phyloP scores from a whole-genome alignment of 2,797 vertebrate genomes.

The Acanthurus tractus region DNA sequence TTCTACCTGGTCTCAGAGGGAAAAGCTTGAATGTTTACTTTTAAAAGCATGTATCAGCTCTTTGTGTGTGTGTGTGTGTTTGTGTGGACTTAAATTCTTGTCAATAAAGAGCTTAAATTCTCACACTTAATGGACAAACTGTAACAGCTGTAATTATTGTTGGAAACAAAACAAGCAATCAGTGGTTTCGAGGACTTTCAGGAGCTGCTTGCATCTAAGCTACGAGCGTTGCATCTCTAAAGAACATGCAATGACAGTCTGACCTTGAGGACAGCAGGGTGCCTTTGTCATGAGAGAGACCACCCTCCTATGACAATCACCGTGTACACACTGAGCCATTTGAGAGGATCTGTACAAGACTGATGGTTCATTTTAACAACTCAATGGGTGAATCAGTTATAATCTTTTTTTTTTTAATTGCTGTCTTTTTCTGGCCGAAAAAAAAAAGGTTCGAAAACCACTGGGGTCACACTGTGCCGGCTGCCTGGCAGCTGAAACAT shows the following conservation, averaged over 20 bases:
- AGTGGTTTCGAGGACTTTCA: background rate
- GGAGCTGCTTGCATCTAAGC: conserved; percentile 6
- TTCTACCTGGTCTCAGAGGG: background rate
- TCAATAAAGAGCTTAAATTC: background rate
- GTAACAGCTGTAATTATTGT: background rate
- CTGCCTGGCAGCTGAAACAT: conserved; percentile 10
- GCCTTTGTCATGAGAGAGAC: conserved; percentile 25
- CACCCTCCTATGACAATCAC: conserved; percentile 4
- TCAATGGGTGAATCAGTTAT: conserved; percentile 19
- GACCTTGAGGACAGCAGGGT: conserved; percentile 49
- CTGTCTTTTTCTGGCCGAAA: conserved; percentile 19
- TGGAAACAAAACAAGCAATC: background rate
- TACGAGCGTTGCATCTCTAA: background rate
- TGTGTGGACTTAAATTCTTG: no score
- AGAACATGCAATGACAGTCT: conserved; percentile 11
- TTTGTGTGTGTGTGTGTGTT: background rate
- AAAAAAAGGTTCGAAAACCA: conserved; percentile 18
- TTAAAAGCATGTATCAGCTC: background rate
- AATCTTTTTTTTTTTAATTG: conserved; percentile 29
- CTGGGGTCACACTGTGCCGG: conserved; percentile 2
- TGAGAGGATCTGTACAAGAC: conserved; percentile 5
- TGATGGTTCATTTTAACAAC: conserved; percentile 28
- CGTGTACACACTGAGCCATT: conserved; percentile 11
- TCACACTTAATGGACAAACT: background rate
- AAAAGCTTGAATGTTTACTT: background rate